A percentile compares a stretch with the other conserved stretches of the same genome.
Conservation (phyloP, 1,140 invertebrate genomes). For the Kradibia gibbosae region DNA sequence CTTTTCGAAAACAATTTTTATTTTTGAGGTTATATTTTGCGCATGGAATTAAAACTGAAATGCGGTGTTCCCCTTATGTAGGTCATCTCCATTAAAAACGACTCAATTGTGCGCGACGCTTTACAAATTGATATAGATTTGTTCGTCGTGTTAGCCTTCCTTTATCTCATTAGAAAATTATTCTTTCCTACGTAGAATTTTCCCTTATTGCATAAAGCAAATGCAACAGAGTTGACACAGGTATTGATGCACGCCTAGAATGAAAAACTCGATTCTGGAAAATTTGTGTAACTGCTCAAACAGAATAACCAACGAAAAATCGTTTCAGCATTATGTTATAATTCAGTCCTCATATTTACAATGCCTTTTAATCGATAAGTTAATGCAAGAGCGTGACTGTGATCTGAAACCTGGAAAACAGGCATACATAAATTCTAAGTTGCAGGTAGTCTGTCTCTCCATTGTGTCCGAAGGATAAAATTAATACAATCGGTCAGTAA, state of each 20-base stretch:
- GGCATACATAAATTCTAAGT: neutral
- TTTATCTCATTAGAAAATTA: neutral
- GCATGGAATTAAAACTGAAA: neutral
- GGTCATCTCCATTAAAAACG: conserved; percentile 8
- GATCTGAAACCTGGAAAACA: neutral
- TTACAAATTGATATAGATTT: neutral
- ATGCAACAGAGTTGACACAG: neutral
- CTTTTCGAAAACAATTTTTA: conserved; percentile 27
- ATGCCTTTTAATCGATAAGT: neutral
- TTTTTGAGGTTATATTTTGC: conserved; percentile 12
- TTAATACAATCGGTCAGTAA: neutral
- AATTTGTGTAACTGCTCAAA: neutral
- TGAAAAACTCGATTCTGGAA: neutral
- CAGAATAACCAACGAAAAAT: no score
- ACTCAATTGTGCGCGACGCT: neutral
- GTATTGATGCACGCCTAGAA: neutral
- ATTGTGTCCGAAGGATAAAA: neutral
- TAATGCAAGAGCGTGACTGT: no score
- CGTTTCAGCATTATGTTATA: no score
- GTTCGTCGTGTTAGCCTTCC: neutral
- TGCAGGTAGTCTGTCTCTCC: neutral
- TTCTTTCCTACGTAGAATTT: neutral
- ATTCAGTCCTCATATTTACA: neutral
- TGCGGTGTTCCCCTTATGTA: neutral
- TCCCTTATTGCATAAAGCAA: neutral